Conservation (phyloP, 2,113 vertebrate species). For the Halcyon senegalensis region DNA sequence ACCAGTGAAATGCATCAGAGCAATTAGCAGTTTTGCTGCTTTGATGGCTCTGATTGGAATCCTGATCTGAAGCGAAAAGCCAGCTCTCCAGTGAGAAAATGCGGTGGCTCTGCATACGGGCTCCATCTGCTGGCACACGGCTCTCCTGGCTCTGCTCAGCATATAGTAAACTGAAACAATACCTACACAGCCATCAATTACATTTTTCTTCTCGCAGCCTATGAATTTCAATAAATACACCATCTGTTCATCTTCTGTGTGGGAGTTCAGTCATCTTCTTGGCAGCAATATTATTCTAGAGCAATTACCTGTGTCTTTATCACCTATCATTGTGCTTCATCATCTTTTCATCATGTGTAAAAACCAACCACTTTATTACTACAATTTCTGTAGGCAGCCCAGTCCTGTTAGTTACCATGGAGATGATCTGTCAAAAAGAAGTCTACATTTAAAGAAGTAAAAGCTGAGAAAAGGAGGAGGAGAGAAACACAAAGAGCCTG, state of each 20-base stretch:
- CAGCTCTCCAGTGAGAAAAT: background rate
- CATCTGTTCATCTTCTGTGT: constrained; percentile 84
- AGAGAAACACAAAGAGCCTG: constrained; percentile 58
- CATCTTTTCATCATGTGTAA: constrained; percentile 73
- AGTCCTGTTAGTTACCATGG: constrained; percentile 62
- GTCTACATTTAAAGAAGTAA: constrained; percentile 54
- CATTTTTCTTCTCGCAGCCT: constrained; percentile 72
- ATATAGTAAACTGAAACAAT: constrained; percentile 56
- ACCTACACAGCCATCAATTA: constrained; percentile 69
- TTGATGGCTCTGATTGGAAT: constrained; percentile 31
- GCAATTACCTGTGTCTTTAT: constrained; percentile 82
- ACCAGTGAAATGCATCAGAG: constrained; percentile 9
- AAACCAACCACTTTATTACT: constrained; percentile 68
- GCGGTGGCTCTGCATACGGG: constrained; percentile 1
- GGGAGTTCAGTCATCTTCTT: constrained; percentile 79
- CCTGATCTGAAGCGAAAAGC: background rate
- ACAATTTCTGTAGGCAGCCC: constrained; percentile 61
- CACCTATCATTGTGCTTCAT: constrained; percentile 77
- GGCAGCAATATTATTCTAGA: constrained; percentile 77
- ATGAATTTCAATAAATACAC: constrained; percentile 80
- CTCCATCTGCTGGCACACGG: constrained; percentile 67
- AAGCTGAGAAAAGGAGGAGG: constrained; percentile 57
- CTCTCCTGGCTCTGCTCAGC: background rate
- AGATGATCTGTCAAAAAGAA: constrained; percentile 61
- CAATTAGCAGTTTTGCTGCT: constrained; percentile 35